Percentiles rank a stretch among this genome's conserved stretches.
Evolutionary conservation across 2,113 vertebrate species (phyloP).

Genomic region (Colossoma macropomum): DNA sequence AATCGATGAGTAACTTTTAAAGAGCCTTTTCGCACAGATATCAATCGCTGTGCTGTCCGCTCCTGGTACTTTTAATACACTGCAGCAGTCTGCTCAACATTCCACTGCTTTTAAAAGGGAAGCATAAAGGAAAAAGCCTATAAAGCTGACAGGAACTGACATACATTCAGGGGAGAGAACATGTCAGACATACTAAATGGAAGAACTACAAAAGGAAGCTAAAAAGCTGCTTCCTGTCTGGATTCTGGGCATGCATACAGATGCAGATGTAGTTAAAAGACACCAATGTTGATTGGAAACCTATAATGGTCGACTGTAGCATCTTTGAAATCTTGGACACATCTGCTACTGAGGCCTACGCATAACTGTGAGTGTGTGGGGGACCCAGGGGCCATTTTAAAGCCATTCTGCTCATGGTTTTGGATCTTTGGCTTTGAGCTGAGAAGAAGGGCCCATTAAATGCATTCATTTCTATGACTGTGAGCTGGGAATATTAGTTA

Average conservation of each 20-base stretch:
- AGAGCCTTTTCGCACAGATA: slow-evolving; percentile 37
- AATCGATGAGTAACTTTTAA: slow-evolving; percentile 37
- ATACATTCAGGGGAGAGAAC: background rate
- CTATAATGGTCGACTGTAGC: too few species aligned
- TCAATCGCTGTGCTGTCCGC: slow-evolving; percentile 13
- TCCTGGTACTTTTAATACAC: slow-evolving; percentile 11
- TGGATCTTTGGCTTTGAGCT: slow-evolving; percentile 16
- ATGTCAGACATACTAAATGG: background rate
- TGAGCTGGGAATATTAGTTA: slow-evolving; percentile 28
- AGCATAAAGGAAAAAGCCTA: slow-evolving; percentile 16
- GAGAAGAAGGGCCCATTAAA: slow-evolving; percentile 15
- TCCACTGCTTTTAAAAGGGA: slow-evolving; percentile 1
- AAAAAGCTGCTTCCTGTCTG: background rate
- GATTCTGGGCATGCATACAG: background rate
- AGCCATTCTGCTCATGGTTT: slow-evolving; percentile 4
- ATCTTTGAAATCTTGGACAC: too few species aligned
- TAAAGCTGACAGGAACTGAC: background rate
- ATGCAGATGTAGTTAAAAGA: too few species aligned
- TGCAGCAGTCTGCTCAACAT: background rate
- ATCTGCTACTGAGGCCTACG: too few species aligned
- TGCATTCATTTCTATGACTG: slow-evolving; percentile 20
- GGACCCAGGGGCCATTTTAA: background rate
- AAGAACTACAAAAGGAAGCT: background rate
- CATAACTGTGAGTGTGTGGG: too few species aligned
- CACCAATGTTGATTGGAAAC: too few species aligned